Evolutionary conservation across 2,113 vertebrate genomes (phyloP), one percentile per base, ranked within the genome.

Genomic region (Mobula hypostoma): DNA sequence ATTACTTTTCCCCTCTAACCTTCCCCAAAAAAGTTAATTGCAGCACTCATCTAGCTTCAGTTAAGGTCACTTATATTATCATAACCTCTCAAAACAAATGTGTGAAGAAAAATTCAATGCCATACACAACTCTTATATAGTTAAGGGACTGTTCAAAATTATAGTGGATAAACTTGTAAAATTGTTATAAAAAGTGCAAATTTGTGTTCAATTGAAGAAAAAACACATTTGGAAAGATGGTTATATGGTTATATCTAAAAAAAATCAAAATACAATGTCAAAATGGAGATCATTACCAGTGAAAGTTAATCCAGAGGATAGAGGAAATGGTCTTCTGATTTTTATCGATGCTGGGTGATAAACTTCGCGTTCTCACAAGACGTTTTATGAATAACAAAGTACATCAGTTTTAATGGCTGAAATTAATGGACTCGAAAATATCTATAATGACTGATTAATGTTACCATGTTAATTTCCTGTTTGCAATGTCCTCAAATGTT

Each of bases 211-310:
- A 48, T 15, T 93, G 40, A 93, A 40, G 29, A 93, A 93, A 70
- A 92, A 72, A 8, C 48, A 48, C 21, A 91, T 70, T 91, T 68
- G 88, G n/a, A 92, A 72, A 92, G 90, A 40, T 40, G 29, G 36
- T 36, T 36, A 36, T 36, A 36, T 36, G 36, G 36, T 36, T 36
- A 27, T 76, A 48, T 48, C 48, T 7, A 68, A 68, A 56, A 93
- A 74, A 14, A 48, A 19, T 93, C 36, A 48, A 40, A 93, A 76
- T 12, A 70, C 21, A n/a, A 91, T 91, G 14, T 68, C n/a, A 29
- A 24, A 83, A 56, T 83, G 19, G 7, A 83, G 29, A 40, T 40
- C 32, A 82, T 48, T 48, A 96, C 95, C 95, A 96, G 94, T 95
- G 94, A 95, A 96, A 66, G 61, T 66, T 66, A 90, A 66, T 90